Evolutionary conservation across 2,113 vertebrate species (phyloP), one percentile per base, ranked within the genome.

Genomic region (Takifugu bimaculatus): DNA sequence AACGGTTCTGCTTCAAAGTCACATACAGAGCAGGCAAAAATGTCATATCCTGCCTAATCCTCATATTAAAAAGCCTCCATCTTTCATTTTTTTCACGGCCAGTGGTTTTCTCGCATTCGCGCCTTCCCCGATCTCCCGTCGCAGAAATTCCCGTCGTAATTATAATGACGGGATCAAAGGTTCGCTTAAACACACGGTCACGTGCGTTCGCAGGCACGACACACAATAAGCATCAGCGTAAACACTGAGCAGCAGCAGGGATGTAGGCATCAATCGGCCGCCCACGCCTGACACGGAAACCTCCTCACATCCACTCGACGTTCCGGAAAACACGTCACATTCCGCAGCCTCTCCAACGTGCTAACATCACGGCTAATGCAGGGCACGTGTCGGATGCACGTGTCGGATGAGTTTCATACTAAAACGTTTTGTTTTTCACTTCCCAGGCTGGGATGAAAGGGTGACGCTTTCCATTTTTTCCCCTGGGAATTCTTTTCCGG

Each of bases 41-140:
- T 64, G 72, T 65, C 70, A 72, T 54, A 60, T 63, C 70, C 50
- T 12, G 57, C 28, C 73, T 80, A 79, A 87, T 84, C 78, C 78
- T 54, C 55, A 58, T 66, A 75, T 80, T 79, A 67, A 70, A 72
- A 72, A 57, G 2, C 28, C 14, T 10, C 7, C 35, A 39, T 39
- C 35, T 39, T 50, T 47, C 58, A 20, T 57, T 20, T 59, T 60
- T 54, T 69, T 54, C 58, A 27, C 56, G 54, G 35, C 74, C 63
- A 25, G 51, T 28, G 15, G 29, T 55, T 64, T 72, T 74, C 61
- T 39, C 26, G 44, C 61, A 78, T 72, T 68, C 29, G 42, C 32
- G 32, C 5, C 29, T 71, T 59, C 28, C 57, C 68, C 54, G 69
- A 27, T 51, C 47, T 44, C 10, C 6, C 43, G 28, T 59, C 65